Evolutionary conservation across 2,797 vertebrate genomes (phyloP), one percentile per base, ranked within the genome.

Genomic region (Sebastes elongatus): DNA sequence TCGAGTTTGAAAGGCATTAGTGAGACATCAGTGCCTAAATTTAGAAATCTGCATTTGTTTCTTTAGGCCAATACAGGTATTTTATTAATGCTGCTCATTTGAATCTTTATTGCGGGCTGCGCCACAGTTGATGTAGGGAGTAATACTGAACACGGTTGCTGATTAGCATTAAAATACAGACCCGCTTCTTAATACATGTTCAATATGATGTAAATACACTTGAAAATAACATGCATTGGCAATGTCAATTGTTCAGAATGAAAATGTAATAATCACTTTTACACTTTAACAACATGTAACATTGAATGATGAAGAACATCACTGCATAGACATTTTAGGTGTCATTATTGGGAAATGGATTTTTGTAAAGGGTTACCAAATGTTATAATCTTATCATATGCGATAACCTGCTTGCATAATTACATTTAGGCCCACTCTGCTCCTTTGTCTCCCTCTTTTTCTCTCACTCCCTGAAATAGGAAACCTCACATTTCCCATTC

Each of bases 1-100:
- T 67, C 74, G 71, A 86, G 72, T 80, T 59, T 86, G 81, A 88
- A 86, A 86, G 53, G 70, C 85, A 89, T 85, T 81, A 84, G 81
- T 88, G 68, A 82, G 88, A 88, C 89, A 86, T 83, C 84, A 66
- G 33, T 71, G 76, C 63, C 81, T 89, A 82, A 81, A 87, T 88
- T 85, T 83, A 76, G 56, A 81, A 78, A 87, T 86, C 83, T 87
- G 80, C 84, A 88, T 88, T 83, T 89, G 67, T 71, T 71, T 87
- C 85, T 86, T 83, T 32, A 60, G 76, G 87, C 84, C 74, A 74
- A 10, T 53, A 20, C 53, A 86, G 78, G 79, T 84, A 81, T 83
- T 88, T 71, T 86, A 75, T 89, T 83, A 82, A 83, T 80, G 70
- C 53, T 55, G 67, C 56, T 85, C 68, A 85, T 89, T 89, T 73